phyloP scores from a whole-genome alignment of 2,888 invertebrate genomes.

The Zelleria hepariella region DNA sequence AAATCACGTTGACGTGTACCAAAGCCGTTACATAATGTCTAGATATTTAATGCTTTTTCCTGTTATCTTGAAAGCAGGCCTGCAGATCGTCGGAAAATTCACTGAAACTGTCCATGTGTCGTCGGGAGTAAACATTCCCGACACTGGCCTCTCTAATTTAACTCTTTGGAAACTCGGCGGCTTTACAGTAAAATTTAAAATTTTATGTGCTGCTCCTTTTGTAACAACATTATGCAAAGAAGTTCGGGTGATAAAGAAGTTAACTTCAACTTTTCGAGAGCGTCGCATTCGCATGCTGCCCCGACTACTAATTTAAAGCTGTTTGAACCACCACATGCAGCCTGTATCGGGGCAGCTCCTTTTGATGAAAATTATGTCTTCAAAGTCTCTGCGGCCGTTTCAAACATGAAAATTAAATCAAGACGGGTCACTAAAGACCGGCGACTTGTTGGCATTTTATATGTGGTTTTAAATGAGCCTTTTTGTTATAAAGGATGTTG shows the following conservation, averaged over 20 bases:
- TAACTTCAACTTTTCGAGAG: not conserved
- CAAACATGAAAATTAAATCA: too few species aligned
- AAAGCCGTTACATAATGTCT: not conserved
- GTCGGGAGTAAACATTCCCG: not conserved
- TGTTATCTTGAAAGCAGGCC: not conserved
- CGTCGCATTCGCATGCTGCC: not conserved
- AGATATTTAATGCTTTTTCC: not conserved
- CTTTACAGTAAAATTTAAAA: constrained; percentile 29
- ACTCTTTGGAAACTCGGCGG: constrained; percentile 19
- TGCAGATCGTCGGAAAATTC: not conserved
- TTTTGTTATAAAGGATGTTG: too few species aligned
- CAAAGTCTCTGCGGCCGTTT: too few species aligned
- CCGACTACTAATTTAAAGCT: not conserved
- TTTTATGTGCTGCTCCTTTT: constrained; percentile 28
- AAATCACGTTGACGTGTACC: not conserved
- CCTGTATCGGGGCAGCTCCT: not conserved
- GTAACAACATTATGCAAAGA: constrained; percentile 9
- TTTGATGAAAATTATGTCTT: too few species aligned
- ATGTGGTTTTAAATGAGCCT: not conserved
- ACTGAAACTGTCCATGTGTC: not conserved
- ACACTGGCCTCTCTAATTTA: constrained; percentile 18
- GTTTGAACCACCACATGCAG: too few species aligned
- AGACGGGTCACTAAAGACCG: too few species aligned
- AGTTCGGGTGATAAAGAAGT: not conserved
- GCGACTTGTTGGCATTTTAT: not conserved